Evolutionary conservation across 37 sponge, comb jelly and placozoan genomes (phyloP).

Genomic region (Hexactinellida sp.): DNA sequence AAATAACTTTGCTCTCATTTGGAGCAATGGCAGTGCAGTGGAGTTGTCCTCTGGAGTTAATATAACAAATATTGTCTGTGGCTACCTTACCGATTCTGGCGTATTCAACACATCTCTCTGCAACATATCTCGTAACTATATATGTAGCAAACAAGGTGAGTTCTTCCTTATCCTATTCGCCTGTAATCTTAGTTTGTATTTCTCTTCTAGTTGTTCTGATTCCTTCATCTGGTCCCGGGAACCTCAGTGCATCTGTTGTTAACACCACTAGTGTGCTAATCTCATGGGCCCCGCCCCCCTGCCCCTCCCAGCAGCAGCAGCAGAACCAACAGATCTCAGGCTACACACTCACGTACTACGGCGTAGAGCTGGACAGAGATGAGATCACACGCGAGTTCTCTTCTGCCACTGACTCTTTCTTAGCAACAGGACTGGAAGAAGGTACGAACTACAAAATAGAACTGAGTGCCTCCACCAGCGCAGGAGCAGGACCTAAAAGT

Average conservation of each 20-base stretch:
- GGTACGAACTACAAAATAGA: not conserved
- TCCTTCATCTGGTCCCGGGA: not conserved
- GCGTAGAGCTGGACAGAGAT: not conserved
- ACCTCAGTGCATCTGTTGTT: not conserved
- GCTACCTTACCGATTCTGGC: not conserved
- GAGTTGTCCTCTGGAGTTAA: not conserved
- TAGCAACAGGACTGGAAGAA: not conserved
- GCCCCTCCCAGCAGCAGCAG: not conserved
- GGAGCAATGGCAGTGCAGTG: not conserved
- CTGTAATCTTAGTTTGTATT: not conserved
- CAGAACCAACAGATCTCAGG: not conserved
- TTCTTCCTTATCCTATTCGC: not conserved
- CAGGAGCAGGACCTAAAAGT: not conserved
- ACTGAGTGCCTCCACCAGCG: not conserved
- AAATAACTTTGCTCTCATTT: not conserved
- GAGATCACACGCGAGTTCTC: not conserved
- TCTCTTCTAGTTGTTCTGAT: not conserved
- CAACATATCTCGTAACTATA: not conserved
- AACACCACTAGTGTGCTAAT: not conserved
- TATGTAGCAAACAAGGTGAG: slow-evolving; percentile 6
- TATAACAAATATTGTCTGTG: not conserved
- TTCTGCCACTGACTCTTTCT: not conserved
- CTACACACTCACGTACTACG: not conserved
- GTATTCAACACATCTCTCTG: not conserved
- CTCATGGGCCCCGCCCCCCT: not conserved